Conservation (phyloP, 1,140 invertebrate genomes). For the Doryteuthis pealeii region DNA sequence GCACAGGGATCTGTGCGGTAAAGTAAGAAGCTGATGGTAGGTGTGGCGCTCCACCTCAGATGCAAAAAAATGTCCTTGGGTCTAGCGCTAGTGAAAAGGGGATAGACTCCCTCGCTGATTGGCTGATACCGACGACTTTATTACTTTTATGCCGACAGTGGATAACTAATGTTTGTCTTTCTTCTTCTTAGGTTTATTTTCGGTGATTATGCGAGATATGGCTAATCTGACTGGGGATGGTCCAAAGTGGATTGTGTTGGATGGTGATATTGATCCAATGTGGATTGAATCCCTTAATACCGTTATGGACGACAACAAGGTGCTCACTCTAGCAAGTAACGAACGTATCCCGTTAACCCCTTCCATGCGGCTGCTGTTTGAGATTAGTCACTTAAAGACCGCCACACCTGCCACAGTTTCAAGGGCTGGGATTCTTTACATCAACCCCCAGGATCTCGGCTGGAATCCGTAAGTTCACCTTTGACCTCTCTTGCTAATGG, state of each 20-base stretch:
- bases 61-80: too few relatives aligned
- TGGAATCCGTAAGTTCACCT: slow-evolving; percentile 83
- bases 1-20: too few relatives aligned
- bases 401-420: slow-evolving; percentile 94
- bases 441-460: slow-evolving; percentile 83
- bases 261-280: slow-evolving; percentile 96
- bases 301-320: slow-evolving; percentile 66
- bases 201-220: slow-evolving; percentile 90
- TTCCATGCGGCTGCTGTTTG: slow-evolving; percentile 88
- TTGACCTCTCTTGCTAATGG: too few relatives aligned
- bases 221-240: slow-evolving; percentile 80
- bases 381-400: slow-evolving; percentile 88
- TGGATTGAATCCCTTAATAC: slow-evolving; percentile 92
- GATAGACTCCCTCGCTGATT: too few relatives aligned
- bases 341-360: slow-evolving; percentile 89
- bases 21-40: too few relatives aligned
- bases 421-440: slow-evolving; percentile 71
- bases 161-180: too few relatives aligned
- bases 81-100: too few relatives aligned
- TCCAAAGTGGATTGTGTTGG: slow-evolving; percentile 92
- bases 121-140: too few relatives aligned
- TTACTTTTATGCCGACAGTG: too few relatives aligned
- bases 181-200: slow-evolving; percentile 71
- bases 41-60: too few relatives aligned
- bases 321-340: slow-evolving; percentile 86